These are phyloP conservation scores for Poeciliopsis infans DNA, from an alignment of 2,797 vertebrate genomes.

Conservation along the genomic window DNA sequence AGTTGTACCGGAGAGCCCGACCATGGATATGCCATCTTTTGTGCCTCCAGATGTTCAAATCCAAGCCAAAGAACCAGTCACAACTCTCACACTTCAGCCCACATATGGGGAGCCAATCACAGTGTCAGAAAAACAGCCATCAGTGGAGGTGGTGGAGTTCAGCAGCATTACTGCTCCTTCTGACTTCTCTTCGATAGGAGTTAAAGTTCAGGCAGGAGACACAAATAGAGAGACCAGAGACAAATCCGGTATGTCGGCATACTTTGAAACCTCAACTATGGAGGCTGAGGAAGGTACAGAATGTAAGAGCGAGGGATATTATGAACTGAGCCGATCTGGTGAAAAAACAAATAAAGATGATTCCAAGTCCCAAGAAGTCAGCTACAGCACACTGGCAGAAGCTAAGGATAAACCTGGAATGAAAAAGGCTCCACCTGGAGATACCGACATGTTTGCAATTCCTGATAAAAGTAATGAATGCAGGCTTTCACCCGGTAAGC, in stretches of 20 bases:
- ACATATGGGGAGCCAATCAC: slow-evolving; percentile 75
- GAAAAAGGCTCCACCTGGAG: slow-evolving; percentile 70
- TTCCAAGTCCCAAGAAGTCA: slow-evolving; percentile 79
- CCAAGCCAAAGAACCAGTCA: slow-evolving; percentile 75
- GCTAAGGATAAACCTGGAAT: slow-evolving; percentile 67
- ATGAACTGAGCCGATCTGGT: slow-evolving; percentile 91
- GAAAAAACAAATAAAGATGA: slow-evolving; percentile 72
- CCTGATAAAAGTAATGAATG: slow-evolving; percentile 91
- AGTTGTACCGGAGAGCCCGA: slow-evolving; percentile 78
- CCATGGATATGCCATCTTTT: slow-evolving; percentile 74
- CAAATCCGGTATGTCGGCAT: slow-evolving; percentile 96
- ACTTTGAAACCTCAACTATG: slow-evolving; percentile 96
- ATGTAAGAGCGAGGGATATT: slow-evolving; percentile 88
- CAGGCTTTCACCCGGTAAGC: slow-evolving; percentile 90
- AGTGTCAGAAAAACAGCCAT: slow-evolving; percentile 80
- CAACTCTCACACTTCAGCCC: slow-evolving; percentile 68
- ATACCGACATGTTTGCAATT: slow-evolving; percentile 79
- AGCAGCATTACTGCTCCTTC: slow-evolving; percentile 67
- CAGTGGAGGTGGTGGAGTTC: slow-evolving; percentile 78
- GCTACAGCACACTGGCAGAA: slow-evolving; percentile 88
- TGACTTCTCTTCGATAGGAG: slow-evolving; percentile 61
- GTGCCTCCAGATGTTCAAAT: slow-evolving; percentile 70
- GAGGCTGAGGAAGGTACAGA: slow-evolving; percentile 81
- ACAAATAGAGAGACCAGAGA: slow-evolving; percentile 75
- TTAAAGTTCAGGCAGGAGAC: slow-evolving; percentile 62